Conservation (phyloP, 2,797 vertebrate genomes). For the Ceryle rudis region DNA sequence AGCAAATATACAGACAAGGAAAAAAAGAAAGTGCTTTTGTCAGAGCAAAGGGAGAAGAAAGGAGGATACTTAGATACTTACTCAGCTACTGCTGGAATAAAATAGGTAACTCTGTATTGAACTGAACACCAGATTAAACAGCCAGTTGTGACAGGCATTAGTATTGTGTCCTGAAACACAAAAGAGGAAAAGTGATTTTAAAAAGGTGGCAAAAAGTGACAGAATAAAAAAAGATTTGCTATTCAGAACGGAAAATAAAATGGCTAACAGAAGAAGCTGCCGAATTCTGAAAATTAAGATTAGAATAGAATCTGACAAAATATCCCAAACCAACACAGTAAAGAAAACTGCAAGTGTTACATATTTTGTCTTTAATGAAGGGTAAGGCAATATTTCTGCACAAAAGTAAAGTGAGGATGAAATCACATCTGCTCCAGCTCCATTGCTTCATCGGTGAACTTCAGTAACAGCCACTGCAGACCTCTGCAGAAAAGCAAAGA, state of each 20-base stretch:
- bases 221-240: neutral
- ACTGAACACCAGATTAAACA: neutral
- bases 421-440: neutral
- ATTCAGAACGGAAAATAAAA: neutral
- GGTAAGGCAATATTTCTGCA: neutral
- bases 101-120: neutral
- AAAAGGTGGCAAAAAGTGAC: neutral
- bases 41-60: neutral
- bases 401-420: neutral
- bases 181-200: neutral
- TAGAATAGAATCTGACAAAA: neutral
- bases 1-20: neutral
- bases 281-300: neutral
- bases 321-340: neutral
- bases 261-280: neutral
- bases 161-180: neutral
- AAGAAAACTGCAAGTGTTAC: neutral
- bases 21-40: neutral
- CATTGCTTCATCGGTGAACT: neutral
- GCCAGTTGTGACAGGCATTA: neutral
- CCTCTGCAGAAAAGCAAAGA: neutral
- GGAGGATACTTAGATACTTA: neutral
- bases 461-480: neutral
- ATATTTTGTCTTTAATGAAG: neutral
- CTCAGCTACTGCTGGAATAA: neutral